phyloP scores from a whole-genome alignment of 2,797 vertebrate genomes.

The Lophotriccus pileatus region DNA sequence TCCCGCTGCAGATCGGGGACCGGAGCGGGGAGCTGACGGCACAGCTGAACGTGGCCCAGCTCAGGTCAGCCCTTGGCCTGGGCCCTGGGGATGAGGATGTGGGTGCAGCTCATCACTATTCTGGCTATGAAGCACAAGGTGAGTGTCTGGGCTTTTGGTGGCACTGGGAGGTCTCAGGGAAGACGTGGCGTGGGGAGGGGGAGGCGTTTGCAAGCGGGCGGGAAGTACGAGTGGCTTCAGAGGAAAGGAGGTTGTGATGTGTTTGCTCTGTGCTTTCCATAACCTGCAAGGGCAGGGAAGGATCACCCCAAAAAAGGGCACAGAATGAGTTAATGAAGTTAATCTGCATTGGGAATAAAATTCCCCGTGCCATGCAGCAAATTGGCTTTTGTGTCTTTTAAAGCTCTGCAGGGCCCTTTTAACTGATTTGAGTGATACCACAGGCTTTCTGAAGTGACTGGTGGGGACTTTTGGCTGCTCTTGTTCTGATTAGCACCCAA shows the following conservation, averaged over 20 bases:
- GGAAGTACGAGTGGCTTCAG: neutral
- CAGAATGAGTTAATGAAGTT: neutral
- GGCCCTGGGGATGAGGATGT: constrained; percentile 52
- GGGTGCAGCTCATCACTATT: constrained; percentile 76
- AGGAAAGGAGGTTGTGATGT: neutral
- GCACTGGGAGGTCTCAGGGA: accelerated
- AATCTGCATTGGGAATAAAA: neutral
- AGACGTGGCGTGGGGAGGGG: accelerated
- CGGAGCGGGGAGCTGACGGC: constrained; percentile 88
- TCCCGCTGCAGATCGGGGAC: constrained; percentile 85
- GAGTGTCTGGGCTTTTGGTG: neutral
- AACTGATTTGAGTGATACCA: neutral
- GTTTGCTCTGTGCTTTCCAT: neutral
- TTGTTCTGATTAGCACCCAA: neutral
- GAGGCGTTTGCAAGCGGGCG: neutral
- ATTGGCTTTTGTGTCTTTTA: neutral
- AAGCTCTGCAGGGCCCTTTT: neutral
- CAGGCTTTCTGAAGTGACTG: neutral
- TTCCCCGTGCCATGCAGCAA: neutral
- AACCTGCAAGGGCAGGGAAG: neutral
- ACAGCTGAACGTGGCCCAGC: constrained; percentile 86
- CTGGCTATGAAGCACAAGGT: constrained; percentile 95
- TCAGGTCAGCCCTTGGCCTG: constrained; percentile 84
- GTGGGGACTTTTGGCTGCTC: neutral
- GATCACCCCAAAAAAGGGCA: neutral